Base-by-base conservation (phyloP, 2,888 invertebrate species). In the Acleris emargana region DNA sequence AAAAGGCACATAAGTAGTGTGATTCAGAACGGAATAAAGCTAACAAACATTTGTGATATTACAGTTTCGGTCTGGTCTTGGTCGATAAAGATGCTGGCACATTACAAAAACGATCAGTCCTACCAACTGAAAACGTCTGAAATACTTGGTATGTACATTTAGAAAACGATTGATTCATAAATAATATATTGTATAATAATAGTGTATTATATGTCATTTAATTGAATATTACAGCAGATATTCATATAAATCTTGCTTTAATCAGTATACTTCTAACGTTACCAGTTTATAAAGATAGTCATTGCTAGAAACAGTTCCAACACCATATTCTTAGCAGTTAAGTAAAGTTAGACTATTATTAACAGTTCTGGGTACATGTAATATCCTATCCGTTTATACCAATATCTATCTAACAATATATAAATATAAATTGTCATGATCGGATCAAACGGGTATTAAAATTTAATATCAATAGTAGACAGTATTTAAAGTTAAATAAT, bases 381-480 rank as follows among this genome's bases (percentile, higher is more conserved):
- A 17, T 17, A 45, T 45, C 18, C 38, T 54, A 54, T 16, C 20
- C 7, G 18, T 42, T 45, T 25, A n/a, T 20, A 11, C 45, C 22
- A 22, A 45, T 28, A n/a, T 17, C 22, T 47, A n/a, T 28, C 20
- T 58, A 45, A 32, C 38, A 28, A 54, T 18, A 11, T 43, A 28
- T 54, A 59, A 42, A 42, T 59, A 64, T 20, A 64, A 58, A 49
- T 53, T 58, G 55, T 57, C 64, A 60, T 45, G 54, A 28, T 51
- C 49, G 25, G 60, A 32, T 57, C 45, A 38, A 51, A 45, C 17
- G 32, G 43, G 47, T 52, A 66, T 59, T 53, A 61, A 61, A 66
- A 66, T 60, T 18, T 61, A 57, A 61, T 57, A 61, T 61, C 55
- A 50, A 51, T 57, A 47, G 53, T 47, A 53, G 51, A 58, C 32